Conservation (phyloP, 2,113 vertebrate species). For the Gracilinanus agilis region DNA sequence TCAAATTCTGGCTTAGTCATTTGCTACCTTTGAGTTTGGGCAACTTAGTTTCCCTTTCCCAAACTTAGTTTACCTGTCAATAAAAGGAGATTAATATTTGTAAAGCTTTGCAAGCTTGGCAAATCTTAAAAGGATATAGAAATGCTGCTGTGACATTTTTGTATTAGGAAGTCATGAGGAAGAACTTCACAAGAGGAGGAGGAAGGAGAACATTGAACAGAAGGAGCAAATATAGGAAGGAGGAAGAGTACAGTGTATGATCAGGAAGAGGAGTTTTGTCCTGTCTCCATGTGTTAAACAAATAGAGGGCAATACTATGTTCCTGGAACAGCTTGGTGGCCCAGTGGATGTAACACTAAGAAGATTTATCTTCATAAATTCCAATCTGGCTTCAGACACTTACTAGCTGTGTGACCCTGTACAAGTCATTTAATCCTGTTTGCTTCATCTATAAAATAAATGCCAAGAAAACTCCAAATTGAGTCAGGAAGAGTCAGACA, state of each 20-base stretch:
- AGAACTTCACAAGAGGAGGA: not conserved
- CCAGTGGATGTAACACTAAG: too few relatives aligned
- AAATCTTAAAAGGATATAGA: not conserved
- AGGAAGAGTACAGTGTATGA: not conserved
- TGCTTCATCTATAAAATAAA: too few relatives aligned
- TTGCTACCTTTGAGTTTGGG: not conserved
- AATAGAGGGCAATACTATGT: not conserved
- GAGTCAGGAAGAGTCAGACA: too few relatives aligned
- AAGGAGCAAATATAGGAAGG: too few relatives aligned
- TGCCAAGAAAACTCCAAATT: too few relatives aligned
- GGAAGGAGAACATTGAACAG: not conserved
- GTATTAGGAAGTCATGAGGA: not conserved
- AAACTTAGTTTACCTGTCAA: not conserved
- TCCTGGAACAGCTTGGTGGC: too few relatives aligned
- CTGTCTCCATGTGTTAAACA: not conserved
- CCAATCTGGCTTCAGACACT: too few relatives aligned
- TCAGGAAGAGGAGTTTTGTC: not conserved
- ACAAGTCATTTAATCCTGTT: too few relatives aligned
- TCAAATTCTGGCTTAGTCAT: not conserved
- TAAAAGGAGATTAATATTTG: conserved; percentile 28
- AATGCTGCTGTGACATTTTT: not conserved
- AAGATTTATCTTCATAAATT: too few relatives aligned
- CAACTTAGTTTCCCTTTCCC: not conserved
- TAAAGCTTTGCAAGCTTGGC: not conserved
- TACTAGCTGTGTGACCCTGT: too few relatives aligned